Evolutionary conservation across 2,797 vertebrate species (phyloP).

Genomic region (Micropoecilia bifurca): DNA sequence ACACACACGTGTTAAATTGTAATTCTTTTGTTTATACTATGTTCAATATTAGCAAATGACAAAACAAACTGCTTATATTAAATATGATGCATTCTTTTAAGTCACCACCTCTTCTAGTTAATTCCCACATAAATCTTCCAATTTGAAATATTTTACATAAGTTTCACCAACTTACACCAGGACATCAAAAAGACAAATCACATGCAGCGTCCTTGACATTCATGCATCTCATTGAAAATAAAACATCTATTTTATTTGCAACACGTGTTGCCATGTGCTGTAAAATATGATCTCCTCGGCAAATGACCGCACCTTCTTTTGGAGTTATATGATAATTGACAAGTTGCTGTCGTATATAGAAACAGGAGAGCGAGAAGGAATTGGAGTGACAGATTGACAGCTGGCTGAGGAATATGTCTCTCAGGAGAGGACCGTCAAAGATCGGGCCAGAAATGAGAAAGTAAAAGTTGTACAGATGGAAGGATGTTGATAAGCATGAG

Average conservation of each 20-base stretch:
- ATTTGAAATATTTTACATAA: no score
- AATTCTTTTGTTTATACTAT: no score
- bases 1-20: no score
- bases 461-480: conserved; percentile 73
- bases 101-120: no score
- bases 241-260: conserved; percentile 13
- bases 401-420: conserved; percentile 51
- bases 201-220: neutral
- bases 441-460: conserved; percentile 82
- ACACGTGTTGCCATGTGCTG: conserved; percentile 1
- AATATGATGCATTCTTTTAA: no score
- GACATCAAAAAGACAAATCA: neutral
- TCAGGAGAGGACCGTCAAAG: conserved; percentile 64
- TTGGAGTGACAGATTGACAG: conserved; percentile 54
- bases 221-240: neutral
- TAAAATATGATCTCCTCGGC: conserved; percentile 22
- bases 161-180: neutral
- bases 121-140: no score
- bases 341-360: conserved; percentile 54
- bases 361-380: conserved; percentile 28
- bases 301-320: conserved; percentile 38
- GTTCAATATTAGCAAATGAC: no score
- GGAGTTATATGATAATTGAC: conserved; percentile 64
- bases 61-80: no score
- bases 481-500: conserved; percentile 70